Percentiles rank a stretch among this genome's conserved stretches.
Conservation (phyloP, 37 sponge, comb jelly and placozoan species). For the Theonella swinhoei region DNA sequence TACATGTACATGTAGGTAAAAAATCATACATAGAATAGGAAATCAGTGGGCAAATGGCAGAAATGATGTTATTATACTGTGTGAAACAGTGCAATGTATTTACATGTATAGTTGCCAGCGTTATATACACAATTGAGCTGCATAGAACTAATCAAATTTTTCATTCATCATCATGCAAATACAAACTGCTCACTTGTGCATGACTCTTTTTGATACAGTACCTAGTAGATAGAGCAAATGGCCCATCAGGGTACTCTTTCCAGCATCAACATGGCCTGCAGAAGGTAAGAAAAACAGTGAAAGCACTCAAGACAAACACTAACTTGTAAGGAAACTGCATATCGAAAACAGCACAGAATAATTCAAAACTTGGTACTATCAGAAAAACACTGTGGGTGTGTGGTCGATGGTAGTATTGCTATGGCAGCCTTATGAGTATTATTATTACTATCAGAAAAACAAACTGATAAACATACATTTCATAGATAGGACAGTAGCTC, state of each 20-base stretch:
- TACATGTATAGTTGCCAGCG: too few species aligned
- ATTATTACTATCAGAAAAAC: too few species aligned
- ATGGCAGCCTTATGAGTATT: too few species aligned
- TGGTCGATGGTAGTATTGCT: too few species aligned
- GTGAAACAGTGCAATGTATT: too few species aligned
- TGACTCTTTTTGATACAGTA: slow-evolving; percentile 80
- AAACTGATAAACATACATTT: background rate
- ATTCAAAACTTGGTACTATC: background rate
- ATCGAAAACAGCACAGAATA: background rate
- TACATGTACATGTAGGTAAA: background rate
- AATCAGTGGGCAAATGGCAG: too few species aligned
- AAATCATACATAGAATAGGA: background rate
- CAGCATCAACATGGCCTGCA: slow-evolving; percentile 98
- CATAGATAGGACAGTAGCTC: background rate
- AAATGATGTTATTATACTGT: too few species aligned
- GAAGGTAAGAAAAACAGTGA: background rate
- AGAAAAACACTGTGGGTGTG: background rate
- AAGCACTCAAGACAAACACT: too few species aligned
- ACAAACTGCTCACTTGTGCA: slow-evolving; percentile 84
- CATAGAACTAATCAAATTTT: too few species aligned
- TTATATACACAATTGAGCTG: too few species aligned
- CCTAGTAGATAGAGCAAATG: slow-evolving; percentile 92
- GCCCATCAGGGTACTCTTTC: slow-evolving; percentile 99
- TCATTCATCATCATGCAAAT: background rate
- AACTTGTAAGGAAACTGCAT: background rate